Percentiles rank a stretch among this genome's conserved stretches.
These are phyloP conservation scores for Troides aeacus DNA, from an alignment of 2,888 invertebrate genomes.

Conservation along the genomic window DNA sequence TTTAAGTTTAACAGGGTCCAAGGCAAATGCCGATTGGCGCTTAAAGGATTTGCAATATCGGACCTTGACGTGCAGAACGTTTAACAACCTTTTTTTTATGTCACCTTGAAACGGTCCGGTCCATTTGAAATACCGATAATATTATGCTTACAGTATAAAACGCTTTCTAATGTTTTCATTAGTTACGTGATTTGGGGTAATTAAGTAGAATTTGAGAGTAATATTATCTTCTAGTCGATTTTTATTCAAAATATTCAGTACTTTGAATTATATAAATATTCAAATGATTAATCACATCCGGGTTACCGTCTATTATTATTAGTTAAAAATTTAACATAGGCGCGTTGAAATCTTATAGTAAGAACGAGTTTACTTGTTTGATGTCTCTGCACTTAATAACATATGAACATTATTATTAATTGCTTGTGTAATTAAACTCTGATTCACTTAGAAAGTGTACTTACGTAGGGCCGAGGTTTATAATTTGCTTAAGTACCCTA, in stretches of 20 bases:
- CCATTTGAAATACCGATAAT: constrained; percentile 24
- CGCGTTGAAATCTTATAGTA: background rate
- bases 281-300: constrained; percentile 3
- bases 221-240: background rate
- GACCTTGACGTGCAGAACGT: constrained; percentile 15
- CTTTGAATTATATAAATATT: background rate
- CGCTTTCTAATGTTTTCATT: constrained; percentile 27
- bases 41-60: constrained; percentile 22
- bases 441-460: no score
- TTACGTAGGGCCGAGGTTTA: no score
- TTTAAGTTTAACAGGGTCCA: constrained; percentile 13
- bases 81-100: constrained; percentile 26
- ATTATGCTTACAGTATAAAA: constrained; percentile 14
- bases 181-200: constrained; percentile 6
- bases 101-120: constrained; percentile 27
- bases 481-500: no score
- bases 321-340: background rate
- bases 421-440: no score
- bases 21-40: constrained; percentile 1
- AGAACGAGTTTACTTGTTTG: background rate
- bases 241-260: constrained; percentile 1
- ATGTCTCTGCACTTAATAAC: no score
- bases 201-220: background rate
- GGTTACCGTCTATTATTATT: background rate
- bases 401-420: no score